Evolutionary conservation across 37 sponge, comb jelly and placozoan species (phyloP), one percentile per base, ranked within the genome.

Genomic region (Tethya wilhelma): DNA sequence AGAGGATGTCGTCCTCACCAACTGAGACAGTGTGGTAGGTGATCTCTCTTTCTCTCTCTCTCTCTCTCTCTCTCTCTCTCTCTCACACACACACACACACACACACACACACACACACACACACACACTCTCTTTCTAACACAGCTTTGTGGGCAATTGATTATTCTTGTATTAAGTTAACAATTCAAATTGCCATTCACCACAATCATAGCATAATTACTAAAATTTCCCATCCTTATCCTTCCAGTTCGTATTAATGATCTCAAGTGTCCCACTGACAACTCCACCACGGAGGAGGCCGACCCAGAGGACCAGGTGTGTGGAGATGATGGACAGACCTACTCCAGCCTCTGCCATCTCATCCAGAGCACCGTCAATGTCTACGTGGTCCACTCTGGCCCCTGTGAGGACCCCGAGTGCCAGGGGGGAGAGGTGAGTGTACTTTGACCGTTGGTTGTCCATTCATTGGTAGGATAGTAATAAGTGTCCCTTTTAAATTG

Each of bases 21-120:
- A 29, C 63, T 86, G 31, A 79, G 86, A 63, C 62, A 45, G 40
- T 86, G 86, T 33, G 62, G 86, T 86, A 75, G 62, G 82, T 39
- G 37, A 30, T n/a, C 53, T 49, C 53, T 49, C 53, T 49, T 14
- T 49, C 53, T 14, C 53, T 49, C 53, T 14, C 53, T 14, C 53
- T 49, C 53, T 49, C 53, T 49, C 53, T 49, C 53, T 49, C 14
- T 14, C 53, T 49, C 53, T 49, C 53, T 49, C 53, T 49, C 53
- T 49, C 53, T 49, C n/a, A n/a, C n/a, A n/a, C n/a, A n/a, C n/a
- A n/a, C n/a, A n/a, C n/a, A n/a, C n/a, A n/a, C n/a, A n/a, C n/a
- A n/a, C n/a, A n/a, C n/a, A n/a, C n/a, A n/a, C n/a, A n/a, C n/a
- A n/a, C n/a, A n/a, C n/a, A n/a, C n/a, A n/a, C n/a, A n/a, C n/a